Evolutionary conservation across 2,113 vertebrate genomes (phyloP), one percentile per base, ranked within the genome.

Genomic region (Pseudopodoces humilis): DNA sequence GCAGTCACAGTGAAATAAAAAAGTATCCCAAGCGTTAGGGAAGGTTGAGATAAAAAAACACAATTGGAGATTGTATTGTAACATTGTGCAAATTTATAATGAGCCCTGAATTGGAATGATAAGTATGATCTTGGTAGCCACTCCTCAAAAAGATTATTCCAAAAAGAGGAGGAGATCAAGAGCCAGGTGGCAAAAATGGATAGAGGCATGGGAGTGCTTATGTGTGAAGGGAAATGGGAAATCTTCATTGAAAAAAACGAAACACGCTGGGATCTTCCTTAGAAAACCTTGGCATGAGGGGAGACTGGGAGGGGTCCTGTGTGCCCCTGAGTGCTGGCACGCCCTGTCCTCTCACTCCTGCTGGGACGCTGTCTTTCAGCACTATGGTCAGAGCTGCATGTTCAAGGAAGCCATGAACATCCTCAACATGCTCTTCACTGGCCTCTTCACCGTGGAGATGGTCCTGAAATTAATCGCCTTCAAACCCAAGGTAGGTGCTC

Each of bases 371-470:
- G 0, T 95, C 91, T 92, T 94, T 82, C 98, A 99, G 99, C 99
- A 99, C 97, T 99, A 99, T 37, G 99, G 99, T n/a, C 99, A 99
- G 98, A 99, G 99, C 82, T 97, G 97, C 95, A 98, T 98, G 88
- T 99, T 99, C 98, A 99, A 99, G 92, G 98, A 99, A 78, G 99
- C 99, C 97, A 99, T 99, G 99, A 99, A 99, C 75, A 99, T 99
- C 95, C 99, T 99, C 96, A 99, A 99, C 98, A 99, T 99, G 99
- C 98, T 99, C 87, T 99, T 99, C 98, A 99, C 99, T 5, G 99
- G 99, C 56, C 99, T 99, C 95, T 99, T 99, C 98, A 99, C 99
- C 5, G 99, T 99, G 86, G 99, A 99, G 98, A 99, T 99, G 99
- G 98, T 99, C 96, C 98, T 99, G 91, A 99, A 99, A 83, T 97